Evolutionary conservation across 2,888 invertebrate species (phyloP), one percentile per base, ranked within the genome.

Genomic region (Drosophila emarginata): DNA sequence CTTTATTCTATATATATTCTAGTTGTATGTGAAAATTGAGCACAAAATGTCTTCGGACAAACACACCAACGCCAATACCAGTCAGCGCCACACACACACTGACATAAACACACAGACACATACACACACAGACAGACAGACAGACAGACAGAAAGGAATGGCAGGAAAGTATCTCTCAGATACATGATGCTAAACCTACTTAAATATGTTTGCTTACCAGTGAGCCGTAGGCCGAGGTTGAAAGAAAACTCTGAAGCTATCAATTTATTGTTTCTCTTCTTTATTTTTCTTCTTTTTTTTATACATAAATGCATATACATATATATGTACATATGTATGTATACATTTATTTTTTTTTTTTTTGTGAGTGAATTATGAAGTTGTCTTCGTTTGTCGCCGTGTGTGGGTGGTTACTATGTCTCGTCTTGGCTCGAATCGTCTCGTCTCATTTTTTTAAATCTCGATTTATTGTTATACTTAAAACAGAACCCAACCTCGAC

Each of bases 351-450:
- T n/a, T n/a, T n/a, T n/a, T n/a, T n/a, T 6, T 53, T 58, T 61
- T 76, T 21, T 60, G 75, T 83, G 87, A 82, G 81, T 82, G 84
- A 86, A 79, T 83, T 86, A 82, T 83, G 81, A 83, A 82, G 84
- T 80, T 83, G 83, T 76, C 76, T 72, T 71, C 61, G 76, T 60
- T 64, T 60, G 78, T 14, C 71, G 64, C 57, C 50, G 26, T 32
- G 45, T 36, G 60, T 64, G 61, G 37, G 7, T 4, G 9, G 40
- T 45, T 45, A 2, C 18, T 45, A 18, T 14, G 21, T 15, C 36
- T 26, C 7, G 18, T 51, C 45, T 28, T 21, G 64, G 76, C 72
- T 36, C 32, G 64, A 76, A 69, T 36, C 32, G 28, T 28, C 28
- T 28, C 28, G 28, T 28, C 28, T 28, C 6, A 4, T 32, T 32